Conservation (phyloP, 2,113 vertebrate species). For the Proterorhinus semilunaris region DNA sequence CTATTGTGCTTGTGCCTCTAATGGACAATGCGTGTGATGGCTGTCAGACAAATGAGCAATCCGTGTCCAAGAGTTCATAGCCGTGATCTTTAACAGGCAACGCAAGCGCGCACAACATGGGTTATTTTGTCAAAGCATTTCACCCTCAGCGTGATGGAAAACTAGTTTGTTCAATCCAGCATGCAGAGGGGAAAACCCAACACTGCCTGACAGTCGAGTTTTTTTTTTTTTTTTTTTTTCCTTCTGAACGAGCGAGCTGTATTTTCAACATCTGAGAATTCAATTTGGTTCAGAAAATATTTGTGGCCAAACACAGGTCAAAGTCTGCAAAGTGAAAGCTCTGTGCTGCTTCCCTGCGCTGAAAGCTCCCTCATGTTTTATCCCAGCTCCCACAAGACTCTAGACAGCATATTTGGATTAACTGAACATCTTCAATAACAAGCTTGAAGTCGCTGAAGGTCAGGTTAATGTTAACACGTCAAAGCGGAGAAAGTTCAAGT, state of each 20-base stretch:
- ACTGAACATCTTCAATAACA: background rate
- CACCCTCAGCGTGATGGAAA: background rate
- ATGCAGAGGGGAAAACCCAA: background rate
- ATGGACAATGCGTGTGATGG: background rate
- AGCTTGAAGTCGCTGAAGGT: background rate
- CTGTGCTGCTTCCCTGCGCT: background rate
- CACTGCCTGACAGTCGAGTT: background rate
- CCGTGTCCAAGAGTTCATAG: background rate
- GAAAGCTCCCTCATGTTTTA: background rate
- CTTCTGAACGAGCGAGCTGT: background rate
- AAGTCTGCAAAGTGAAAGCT: background rate
- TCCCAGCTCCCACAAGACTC: background rate
- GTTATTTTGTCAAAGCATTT: background rate
- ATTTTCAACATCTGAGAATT: constrained; percentile 1
- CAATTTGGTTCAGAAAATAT: background rate
- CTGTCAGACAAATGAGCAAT: background rate
- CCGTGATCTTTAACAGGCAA: background rate
- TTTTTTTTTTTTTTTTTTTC: background rate
- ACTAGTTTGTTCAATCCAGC: constrained; percentile 7
- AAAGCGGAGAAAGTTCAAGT: background rate
- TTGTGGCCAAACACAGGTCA: background rate
- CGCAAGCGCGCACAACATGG: background rate
- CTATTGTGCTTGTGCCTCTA: background rate
- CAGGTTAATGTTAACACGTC: background rate
- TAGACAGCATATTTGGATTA: too few relatives aligned